These are phyloP conservation scores for Caligus rogercresseyi DNA, from an alignment of 1,140 invertebrate species.

Conservation along the genomic window DNA sequence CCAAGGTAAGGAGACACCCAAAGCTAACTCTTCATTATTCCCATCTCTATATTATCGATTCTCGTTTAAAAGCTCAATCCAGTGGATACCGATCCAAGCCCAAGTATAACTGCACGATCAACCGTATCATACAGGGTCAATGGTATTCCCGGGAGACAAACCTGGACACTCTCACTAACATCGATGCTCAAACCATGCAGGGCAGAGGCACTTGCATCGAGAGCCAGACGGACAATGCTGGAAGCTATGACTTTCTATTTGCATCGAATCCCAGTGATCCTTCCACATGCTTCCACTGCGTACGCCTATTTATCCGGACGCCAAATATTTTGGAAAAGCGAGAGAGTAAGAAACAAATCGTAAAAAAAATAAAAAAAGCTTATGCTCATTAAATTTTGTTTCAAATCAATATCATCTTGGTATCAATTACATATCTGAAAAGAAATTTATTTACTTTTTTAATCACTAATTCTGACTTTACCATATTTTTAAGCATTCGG, in stretches of 20 bases:
- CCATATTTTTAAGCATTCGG: too few species aligned
- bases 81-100: too few species aligned
- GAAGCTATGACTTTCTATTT: constrained; percentile 34
- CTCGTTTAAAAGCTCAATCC: too few species aligned
- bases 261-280: constrained; percentile 1
- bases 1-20: too few species aligned
- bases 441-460: constrained; percentile 2
- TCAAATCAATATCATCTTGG: not conserved
- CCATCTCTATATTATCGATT: too few species aligned
- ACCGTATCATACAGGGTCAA: constrained; percentile 12
- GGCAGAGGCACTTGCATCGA: constrained; percentile 48
- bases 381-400: constrained; percentile 6
- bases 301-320: constrained; percentile 62
- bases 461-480: too few species aligned
- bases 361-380: constrained; percentile 6
- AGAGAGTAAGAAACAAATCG: constrained; percentile 41
- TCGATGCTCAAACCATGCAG: constrained; percentile 57
- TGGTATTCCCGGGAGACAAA: constrained; percentile 44
- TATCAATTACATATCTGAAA: constrained; percentile 11
- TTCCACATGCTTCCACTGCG: constrained; percentile 54
- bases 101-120: constrained; percentile 20
- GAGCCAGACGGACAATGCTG: constrained; percentile 48
- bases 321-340: constrained; percentile 76
- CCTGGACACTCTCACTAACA: constrained; percentile 55
- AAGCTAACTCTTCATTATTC: too few species aligned